Base-by-base conservation (phyloP, 2,113 vertebrate species). In the Hippocampus zosterae region DNA sequence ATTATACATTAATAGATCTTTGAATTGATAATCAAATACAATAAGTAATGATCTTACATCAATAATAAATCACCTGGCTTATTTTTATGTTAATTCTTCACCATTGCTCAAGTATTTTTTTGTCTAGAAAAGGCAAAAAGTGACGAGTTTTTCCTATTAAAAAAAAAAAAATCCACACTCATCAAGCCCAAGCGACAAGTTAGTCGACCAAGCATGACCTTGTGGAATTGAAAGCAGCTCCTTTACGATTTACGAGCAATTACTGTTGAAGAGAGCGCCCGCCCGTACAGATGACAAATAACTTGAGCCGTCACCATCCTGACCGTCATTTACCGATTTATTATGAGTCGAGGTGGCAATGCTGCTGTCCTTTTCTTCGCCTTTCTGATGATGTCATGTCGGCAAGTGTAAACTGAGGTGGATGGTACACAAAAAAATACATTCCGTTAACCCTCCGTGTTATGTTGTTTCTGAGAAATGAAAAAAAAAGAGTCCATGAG, bases 321-420 rank as follows among this genome's bases (percentile, higher is more conserved):
- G 71, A 80, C 79, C 81, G 78, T 77, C 81, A 74, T 71, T 66
- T 55, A 67, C 57, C 67, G 64, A 83, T 85, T 88, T 80, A 85
- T 68, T 74, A 69, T 70, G 70, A 67, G 76, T 73, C 73, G 67
- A 70, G 64, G 78, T 73, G 29, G 41, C 13, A 60, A 16, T 27
- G 67, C 13, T 33, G 18, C 29, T 33, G 60, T 55, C 79, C 85
- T 76, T 72, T 79, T 67, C n/a, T 3, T 56, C n/a, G 25, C 25
- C n/a, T 66, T 73, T 78, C 66, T 78, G 29, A 27, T 44, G 70
- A 23, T 5, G 19, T 53, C 18, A 53, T n/a, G 50, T 53, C n/a
- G 21, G 50, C 21, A 56, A 53, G 8, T 56, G 21, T 25, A 56
- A 56, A 25, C 3, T 3, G 53, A 56, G 11, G n/a, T 56, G 53